Percentiles rank a stretch among this genome's conserved stretches.
Evolutionary conservation across 2,888 invertebrate genomes (phyloP).

Genomic region (Leucania comma): DNA sequence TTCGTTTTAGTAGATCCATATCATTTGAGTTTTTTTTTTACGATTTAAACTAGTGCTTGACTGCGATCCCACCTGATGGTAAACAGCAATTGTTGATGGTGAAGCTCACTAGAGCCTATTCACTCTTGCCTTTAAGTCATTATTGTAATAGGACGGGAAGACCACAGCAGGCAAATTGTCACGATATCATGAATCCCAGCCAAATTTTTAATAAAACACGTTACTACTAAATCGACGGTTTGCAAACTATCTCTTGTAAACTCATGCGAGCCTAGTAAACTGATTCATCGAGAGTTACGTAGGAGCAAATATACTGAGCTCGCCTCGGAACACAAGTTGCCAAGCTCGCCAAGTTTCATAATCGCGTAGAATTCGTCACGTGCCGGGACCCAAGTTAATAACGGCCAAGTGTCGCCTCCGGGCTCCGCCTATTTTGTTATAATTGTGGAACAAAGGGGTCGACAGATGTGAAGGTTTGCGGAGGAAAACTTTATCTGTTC

Average conservation of each 20-base stretch:
- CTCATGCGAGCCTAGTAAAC: slow-evolving; percentile 34
- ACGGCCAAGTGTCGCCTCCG: slow-evolving; percentile 66
- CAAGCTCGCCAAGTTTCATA: slow-evolving; percentile 68
- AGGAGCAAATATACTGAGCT: slow-evolving; percentile 50
- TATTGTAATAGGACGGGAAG: too few relatives aligned
- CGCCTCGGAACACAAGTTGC: slow-evolving; percentile 51
- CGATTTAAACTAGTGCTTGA: too few relatives aligned
- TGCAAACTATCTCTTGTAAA: slow-evolving; percentile 25
- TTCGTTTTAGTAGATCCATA: too few relatives aligned
- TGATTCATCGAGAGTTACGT: slow-evolving; percentile 46
- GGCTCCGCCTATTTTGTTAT: slow-evolving; percentile 59
- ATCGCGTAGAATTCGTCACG: slow-evolving; percentile 73
- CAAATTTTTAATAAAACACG: background rate
- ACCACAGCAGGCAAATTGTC: too few relatives aligned
- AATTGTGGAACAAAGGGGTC: slow-evolving; percentile 63
- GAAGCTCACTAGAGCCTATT: too few relatives aligned
- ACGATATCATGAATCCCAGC: background rate
- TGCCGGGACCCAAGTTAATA: slow-evolving; percentile 68
- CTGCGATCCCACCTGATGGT: too few relatives aligned
- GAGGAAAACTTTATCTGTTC: slow-evolving; percentile 52
- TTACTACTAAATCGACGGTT: slow-evolving; percentile 8
- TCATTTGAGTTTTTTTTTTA: too few relatives aligned
- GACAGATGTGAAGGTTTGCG: slow-evolving; percentile 54
- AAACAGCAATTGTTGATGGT: too few relatives aligned
- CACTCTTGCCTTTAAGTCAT: too few relatives aligned